Base-by-base conservation (phyloP, 2,797 vertebrate species). In the Manis crassicaudata region DNA sequence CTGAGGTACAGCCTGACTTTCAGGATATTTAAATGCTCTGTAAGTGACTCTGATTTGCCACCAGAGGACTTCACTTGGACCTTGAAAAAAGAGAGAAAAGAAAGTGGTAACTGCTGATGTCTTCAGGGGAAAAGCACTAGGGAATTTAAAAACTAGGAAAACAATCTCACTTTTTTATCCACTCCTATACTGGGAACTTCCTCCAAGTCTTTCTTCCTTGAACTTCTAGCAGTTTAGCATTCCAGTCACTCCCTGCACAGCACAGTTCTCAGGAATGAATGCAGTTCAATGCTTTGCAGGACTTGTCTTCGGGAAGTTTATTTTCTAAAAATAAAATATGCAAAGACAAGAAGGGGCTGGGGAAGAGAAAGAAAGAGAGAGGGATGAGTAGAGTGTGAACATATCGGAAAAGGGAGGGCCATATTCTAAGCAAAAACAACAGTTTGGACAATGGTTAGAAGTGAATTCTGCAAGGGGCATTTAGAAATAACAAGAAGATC, bases 391-490 rank as follows among this genome's bases (percentile, higher is more conserved):
- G 35, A 67, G 73, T 37, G 43, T 90, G 46, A 93, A 72, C 11
- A 43, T 32, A 56, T 2, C 88, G 67, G 67, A 7, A 68, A 73
- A 83, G 20, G 23, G 50, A 68, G 21, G 52, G 20, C 23, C 37
- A 50, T 79, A 29, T 35, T 43, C 14, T 58, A 85, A 84, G n/a
- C 70, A 63, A 86, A 89, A 92, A 52, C 92, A 92, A 85, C 67
- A 50, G 37, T 37, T 46, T 75, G 35, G 73, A 27, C 60, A 68
- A 90, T 94, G 32, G 27, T 12, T 79, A 18, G 62, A 88, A 62
- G 88, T 70, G 35, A 88, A 80, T 88, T 84, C 73, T 75, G 29
- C 40, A 84, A 84, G 25, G 5, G 5, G 2, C 54, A 3, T 76
- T 85, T 81, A 75, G 29, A 95, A 83, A 86, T 76, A 72, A 83